Evolutionary conservation across 2,888 invertebrate species (phyloP).

Genomic region (Melanophora roralis): DNA sequence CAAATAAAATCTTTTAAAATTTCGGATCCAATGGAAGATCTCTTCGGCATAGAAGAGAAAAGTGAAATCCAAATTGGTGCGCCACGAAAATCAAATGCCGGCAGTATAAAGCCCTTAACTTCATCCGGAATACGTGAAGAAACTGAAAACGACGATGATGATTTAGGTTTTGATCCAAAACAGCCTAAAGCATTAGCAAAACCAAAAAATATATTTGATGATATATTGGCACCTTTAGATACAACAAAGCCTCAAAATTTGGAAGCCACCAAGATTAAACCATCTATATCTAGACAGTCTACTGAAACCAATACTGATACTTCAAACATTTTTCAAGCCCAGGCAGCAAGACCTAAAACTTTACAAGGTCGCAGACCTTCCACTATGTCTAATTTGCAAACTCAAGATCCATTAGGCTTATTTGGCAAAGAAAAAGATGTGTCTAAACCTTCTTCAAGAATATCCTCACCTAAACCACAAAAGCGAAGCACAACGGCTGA

Average conservation of each 20-base stretch:
- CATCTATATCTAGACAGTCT: slow-evolving; percentile 74
- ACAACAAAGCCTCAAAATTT: slow-evolving; percentile 68
- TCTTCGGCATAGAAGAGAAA: slow-evolving; percentile 76
- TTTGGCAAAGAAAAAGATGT: slow-evolving; percentile 68
- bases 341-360: slow-evolving; percentile 71
- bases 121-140: slow-evolving; percentile 53
- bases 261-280: slow-evolving; percentile 45
- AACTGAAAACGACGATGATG: slow-evolving; percentile 70
- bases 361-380: slow-evolving; percentile 72
- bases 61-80: slow-evolving; percentile 57
- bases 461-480: slow-evolving; percentile 69
- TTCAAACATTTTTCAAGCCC: slow-evolving; percentile 66
- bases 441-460: slow-evolving; percentile 62
- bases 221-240: slow-evolving; percentile 66
- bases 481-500: slow-evolving; percentile 71
- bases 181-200: slow-evolving; percentile 70
- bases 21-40: slow-evolving; percentile 68
- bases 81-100: slow-evolving; percentile 14
- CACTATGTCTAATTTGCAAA: slow-evolving; percentile 66
- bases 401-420: slow-evolving; percentile 69
- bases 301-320: slow-evolving; percentile 76
- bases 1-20: slow-evolving; percentile 39
- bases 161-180: slow-evolving; percentile 77
- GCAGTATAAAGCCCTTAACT: slow-evolving; percentile 12
- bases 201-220: slow-evolving; percentile 75